phyloP scores from a whole-genome alignment of 2,888 invertebrate genomes.

The Watsonalla binaria region DNA sequence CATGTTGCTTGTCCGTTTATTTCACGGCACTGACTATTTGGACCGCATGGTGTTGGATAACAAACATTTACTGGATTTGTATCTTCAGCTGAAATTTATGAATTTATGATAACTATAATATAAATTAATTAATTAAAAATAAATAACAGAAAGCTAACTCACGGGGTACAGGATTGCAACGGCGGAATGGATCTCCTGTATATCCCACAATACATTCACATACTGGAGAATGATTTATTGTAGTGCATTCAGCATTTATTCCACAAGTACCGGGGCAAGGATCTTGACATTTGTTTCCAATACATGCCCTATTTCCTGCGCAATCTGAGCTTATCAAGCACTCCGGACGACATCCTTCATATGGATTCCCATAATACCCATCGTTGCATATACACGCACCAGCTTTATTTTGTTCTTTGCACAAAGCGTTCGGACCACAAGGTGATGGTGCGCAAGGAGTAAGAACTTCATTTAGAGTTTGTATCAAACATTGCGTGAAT shows the following conservation, averaged over 20 bases:
- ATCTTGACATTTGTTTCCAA: slow-evolving; percentile 85
- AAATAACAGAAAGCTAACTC: slow-evolving; percentile 27
- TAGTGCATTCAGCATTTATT: slow-evolving; percentile 83
- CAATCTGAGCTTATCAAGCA: slow-evolving; percentile 86
- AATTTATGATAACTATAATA: slow-evolving; percentile 1
- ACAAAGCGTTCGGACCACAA: slow-evolving; percentile 85
- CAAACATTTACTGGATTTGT: slow-evolving; percentile 69
- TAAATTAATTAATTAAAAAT: slow-evolving; percentile 3
- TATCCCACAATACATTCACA: slow-evolving; percentile 82
- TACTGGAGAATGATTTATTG: slow-evolving; percentile 83
- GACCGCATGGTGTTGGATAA: slow-evolving; percentile 80
- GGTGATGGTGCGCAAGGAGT: slow-evolving; percentile 84
- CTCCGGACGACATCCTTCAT: slow-evolving; percentile 87
- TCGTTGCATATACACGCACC: slow-evolving; percentile 84
- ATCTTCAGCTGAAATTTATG: slow-evolving; percentile 53
- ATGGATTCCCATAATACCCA: slow-evolving; percentile 86
- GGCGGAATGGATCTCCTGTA: slow-evolving; percentile 80
- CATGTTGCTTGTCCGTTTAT: slow-evolving; percentile 81
- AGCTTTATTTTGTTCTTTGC: slow-evolving; percentile 82
- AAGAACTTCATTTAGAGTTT: slow-evolving; percentile 67
- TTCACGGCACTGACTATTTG: slow-evolving; percentile 80
- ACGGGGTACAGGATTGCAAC: slow-evolving; percentile 65
- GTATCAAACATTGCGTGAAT: slow-evolving; percentile 77
- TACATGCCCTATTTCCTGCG: slow-evolving; percentile 84
- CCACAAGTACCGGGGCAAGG: slow-evolving; percentile 89